Evolutionary conservation across 2,888 invertebrate genomes (phyloP), one percentile per base, ranked within the genome.

Genomic region (Mimas tiliae): DNA sequence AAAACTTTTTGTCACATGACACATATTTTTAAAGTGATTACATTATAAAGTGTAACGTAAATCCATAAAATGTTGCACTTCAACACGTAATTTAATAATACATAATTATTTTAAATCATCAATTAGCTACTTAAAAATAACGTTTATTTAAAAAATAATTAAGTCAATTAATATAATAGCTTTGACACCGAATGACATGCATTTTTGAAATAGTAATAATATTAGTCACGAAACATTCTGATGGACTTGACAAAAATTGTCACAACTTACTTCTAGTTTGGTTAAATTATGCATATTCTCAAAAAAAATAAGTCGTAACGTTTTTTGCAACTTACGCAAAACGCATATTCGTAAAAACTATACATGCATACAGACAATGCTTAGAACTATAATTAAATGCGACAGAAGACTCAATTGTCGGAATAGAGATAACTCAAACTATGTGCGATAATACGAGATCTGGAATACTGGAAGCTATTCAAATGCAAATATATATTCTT

Each of bases 1-100:
- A 84, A 27, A 82, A 81, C 62, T 69, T 81, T 78, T 78, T 80
- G 76, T 65, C 21, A 34, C 64, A 79, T 77, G 73, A 74, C 72
- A 79, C 71, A 70, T 68, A 27, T 74, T 75, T 72, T 74, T 74
- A 51, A 72, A 77, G 73, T 47, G 12, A 70, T 68, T 67, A 69
- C n/a, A 34, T 19, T 58, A 58, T 58, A 11, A 38, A 42, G 42
- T 55, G 45, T 55, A 47, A 53, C 6, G 19, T 55, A 55, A 65
- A 55, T 38, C 34, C 53, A 58, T 48, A 45, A 48, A 12, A 19
- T 42, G 6, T 38, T 19, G 9, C 9, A 38, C 19, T 38, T 58
- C 19, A 58, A 42, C 42, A 58, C 19, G 58, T 16, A 58, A 55
- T 55, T 55, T n/a, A 55, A 9, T 55, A 55, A 58, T 16, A 38